A percentile compares a stretch with the other conserved stretches of the same genome.
phyloP scores from a whole-genome alignment of 2,113 vertebrate species.

The Poicephalus gulielmi region DNA sequence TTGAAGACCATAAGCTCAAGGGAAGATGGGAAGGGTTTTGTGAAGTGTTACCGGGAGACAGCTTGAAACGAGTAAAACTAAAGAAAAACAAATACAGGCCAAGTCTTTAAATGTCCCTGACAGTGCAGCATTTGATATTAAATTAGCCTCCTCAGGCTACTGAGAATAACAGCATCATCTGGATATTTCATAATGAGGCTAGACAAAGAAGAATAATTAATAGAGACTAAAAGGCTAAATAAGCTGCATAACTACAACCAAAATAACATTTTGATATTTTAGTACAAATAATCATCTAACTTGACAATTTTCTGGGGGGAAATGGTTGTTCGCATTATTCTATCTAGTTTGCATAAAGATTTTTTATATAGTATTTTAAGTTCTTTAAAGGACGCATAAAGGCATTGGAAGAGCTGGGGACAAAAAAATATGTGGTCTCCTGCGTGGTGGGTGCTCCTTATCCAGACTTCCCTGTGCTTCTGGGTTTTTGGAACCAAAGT shows the following conservation, averaged over 20 bases:
- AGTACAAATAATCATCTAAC: neutral
- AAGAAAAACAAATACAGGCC: neutral
- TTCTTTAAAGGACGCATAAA: neutral
- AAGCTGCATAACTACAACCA: neutral
- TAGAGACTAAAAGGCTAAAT: neutral
- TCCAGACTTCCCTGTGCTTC: neutral
- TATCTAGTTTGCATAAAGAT: neutral
- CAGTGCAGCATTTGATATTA: neutral
- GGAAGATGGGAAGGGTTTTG: neutral
- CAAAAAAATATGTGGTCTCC: neutral
- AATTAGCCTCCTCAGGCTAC: neutral
- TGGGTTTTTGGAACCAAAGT: neutral
- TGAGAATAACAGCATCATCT: neutral
- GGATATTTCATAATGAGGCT: neutral
- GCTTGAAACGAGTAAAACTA: neutral
- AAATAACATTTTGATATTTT: neutral
- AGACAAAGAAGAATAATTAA: constrained; percentile 1
- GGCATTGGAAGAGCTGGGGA: neutral
- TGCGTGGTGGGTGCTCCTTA: neutral
- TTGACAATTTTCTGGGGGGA: neutral
- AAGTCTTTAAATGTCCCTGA: neutral
- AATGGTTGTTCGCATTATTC: neutral
- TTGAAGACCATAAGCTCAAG: neutral
- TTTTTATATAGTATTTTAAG: neutral
- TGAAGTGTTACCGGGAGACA: neutral